Evolutionary conservation across 2,888 invertebrate species (phyloP).

Genomic region (Chymomyza caudatula): DNA sequence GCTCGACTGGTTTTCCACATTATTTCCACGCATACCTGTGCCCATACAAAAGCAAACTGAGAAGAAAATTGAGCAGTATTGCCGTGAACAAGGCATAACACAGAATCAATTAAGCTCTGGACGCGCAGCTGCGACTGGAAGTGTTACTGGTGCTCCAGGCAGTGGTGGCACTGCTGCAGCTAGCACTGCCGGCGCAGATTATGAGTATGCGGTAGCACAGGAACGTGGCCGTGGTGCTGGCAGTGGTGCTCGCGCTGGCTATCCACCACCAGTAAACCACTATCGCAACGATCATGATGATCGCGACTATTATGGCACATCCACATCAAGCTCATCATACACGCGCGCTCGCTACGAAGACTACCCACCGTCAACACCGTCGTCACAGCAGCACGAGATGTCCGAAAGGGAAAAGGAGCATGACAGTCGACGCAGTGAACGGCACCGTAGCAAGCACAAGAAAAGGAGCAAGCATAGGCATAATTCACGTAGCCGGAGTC

Average conservation of each 20-base stretch:
- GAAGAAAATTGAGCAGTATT: constrained; percentile 83
- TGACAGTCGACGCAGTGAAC: constrained; percentile 49
- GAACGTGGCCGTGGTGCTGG: constrained; percentile 4
- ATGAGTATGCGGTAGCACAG: too few species aligned
- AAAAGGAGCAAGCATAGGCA: constrained; percentile 76
- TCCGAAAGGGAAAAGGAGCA: constrained; percentile 53
- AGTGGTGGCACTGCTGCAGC: constrained; percentile 14
- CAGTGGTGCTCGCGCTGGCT: background rate
- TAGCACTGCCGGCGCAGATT: constrained; percentile 19
- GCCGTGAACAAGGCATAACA: constrained; percentile 79
- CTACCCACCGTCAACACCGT: constrained; percentile 49
- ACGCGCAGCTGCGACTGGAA: constrained; percentile 34
- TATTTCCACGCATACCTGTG: constrained; percentile 99
- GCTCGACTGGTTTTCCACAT: constrained; percentile 98
- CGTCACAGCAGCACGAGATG: constrained; percentile 26
- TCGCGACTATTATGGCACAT: constrained; percentile 59
- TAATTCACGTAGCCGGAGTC: constrained; percentile 71
- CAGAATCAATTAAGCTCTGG: constrained; percentile 70
- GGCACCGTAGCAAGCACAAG: constrained; percentile 74
- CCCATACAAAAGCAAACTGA: constrained; percentile 97
- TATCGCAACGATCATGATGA: constrained; percentile 76
- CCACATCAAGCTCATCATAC: constrained; percentile 55
- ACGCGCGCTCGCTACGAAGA: constrained; percentile 59
- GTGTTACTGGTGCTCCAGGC: constrained; percentile 7
- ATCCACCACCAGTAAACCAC: constrained; percentile 32